A percentile compares a stretch with the other conserved stretches of the same genome.
Evolutionary conservation across 2,113 vertebrate species (phyloP).

Genomic region (Recurvirostra avosetta): DNA sequence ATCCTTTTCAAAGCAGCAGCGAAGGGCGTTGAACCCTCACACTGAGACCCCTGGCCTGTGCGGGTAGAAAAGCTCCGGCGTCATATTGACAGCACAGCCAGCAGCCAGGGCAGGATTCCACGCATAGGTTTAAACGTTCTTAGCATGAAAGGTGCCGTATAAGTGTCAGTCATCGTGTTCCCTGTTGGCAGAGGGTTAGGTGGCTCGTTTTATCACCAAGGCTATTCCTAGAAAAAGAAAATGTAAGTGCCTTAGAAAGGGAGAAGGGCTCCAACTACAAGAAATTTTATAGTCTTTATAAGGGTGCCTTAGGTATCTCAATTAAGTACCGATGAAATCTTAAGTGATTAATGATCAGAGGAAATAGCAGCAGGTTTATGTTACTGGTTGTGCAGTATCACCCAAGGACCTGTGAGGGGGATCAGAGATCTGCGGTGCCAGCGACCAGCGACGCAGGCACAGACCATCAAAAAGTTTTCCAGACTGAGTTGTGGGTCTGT

Average conservation of each 20-base stretch:
- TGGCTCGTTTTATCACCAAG: slow-evolving; percentile 2
- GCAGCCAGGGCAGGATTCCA: slow-evolving; percentile 5
- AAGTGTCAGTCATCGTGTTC: slow-evolving; percentile 3
- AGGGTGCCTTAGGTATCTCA: neutral
- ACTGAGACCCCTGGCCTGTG: neutral
- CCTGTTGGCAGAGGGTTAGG: slow-evolving; percentile 19
- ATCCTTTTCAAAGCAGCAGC: neutral
- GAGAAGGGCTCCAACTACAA: slow-evolving; percentile 2
- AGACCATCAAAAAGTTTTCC: neutral
- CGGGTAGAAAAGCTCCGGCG: rapidly evolving
- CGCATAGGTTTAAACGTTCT: neutral
- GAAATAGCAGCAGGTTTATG: neutral
- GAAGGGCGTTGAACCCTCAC: neutral
- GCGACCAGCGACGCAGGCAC: neutral
- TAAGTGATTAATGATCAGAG: slow-evolving; percentile 16
- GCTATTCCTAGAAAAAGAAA: slow-evolving; percentile 62
- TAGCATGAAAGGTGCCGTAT: neutral
- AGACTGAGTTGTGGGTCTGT: neutral
- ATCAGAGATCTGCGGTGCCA: neutral
- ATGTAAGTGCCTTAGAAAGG: neutral
- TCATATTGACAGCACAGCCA: neutral
- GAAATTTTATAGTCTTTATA: slow-evolving; percentile 7
- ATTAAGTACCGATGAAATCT: neutral
- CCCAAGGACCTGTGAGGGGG: neutral
- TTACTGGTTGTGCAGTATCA: neutral